Evolutionary conservation across 2,113 vertebrate species (phyloP).

Genomic region (Melospiza georgiana): DNA sequence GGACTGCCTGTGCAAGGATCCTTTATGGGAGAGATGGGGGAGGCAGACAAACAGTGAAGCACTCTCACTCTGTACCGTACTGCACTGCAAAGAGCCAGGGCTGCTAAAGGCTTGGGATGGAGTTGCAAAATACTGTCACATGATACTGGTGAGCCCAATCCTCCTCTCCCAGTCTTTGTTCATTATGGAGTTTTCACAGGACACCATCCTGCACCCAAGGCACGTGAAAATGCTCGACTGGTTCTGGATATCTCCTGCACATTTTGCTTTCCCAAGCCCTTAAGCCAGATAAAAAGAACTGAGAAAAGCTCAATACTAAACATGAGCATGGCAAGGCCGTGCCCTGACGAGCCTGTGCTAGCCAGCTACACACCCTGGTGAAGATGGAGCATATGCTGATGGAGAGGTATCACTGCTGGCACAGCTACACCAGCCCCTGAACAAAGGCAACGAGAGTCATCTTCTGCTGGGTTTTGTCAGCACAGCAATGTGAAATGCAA

Average conservation of each 20-base stretch:
- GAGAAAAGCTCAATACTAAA: neutral
- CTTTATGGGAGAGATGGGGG: neutral
- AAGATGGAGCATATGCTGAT: neutral
- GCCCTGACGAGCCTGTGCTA: neutral
- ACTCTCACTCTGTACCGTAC: neutral
- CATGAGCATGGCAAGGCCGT: rapidly evolving
- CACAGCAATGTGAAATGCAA: slow-evolving; percentile 24
- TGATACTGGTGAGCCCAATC: neutral
- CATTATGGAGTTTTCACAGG: neutral
- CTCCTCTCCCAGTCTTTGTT: neutral
- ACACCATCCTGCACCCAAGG: neutral
- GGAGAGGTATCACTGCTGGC: neutral
- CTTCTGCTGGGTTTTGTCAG: slow-evolving; percentile 42
- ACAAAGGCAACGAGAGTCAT: neutral
- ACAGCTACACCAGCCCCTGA: neutral
- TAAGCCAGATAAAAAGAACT: neutral
- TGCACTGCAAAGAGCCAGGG: neutral
- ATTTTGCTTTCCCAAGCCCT: neutral
- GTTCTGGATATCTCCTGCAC: neutral
- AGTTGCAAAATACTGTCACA: neutral
- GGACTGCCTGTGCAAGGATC: neutral
- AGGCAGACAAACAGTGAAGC: neutral
- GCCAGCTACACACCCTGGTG: neutral
- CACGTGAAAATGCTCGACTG: neutral
- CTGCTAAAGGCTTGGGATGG: neutral